Conservation (phyloP, 2,797 vertebrate genomes). For the Crenuchus spilurus region DNA sequence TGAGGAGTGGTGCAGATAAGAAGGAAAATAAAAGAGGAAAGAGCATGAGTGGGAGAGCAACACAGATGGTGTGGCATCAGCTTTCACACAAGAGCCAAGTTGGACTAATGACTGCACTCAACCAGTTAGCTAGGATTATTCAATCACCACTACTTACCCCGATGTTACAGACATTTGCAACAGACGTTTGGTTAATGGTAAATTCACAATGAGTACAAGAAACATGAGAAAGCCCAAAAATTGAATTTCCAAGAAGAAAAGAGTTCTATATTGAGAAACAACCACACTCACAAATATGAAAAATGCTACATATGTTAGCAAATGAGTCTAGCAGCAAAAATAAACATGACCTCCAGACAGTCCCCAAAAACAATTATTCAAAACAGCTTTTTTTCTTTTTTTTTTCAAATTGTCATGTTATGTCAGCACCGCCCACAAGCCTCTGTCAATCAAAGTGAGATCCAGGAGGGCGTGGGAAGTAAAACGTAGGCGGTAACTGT, state of each 20-base stretch:
- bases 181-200: neutral
- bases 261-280: no score
- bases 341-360: no score
- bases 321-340: no score
- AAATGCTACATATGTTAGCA: no score
- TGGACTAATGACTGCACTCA: slow-evolving; percentile 22
- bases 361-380: neutral
- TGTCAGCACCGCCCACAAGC: neutral
- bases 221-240: no score
- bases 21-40: neutral
- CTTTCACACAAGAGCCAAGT: slow-evolving; percentile 18
- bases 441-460: slow-evolving; percentile 2
- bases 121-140: slow-evolving; percentile 21
- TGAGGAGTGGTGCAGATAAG: neutral
- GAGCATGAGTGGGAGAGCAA: neutral
- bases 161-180: neutral
- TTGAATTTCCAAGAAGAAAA: no score
- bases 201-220: neutral
- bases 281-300: no score
- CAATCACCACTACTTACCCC: neutral
- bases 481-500: neutral
- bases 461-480: neutral
- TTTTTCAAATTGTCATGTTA: neutral
- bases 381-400: neutral
- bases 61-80: slow-evolving; percentile 42